Percentiles rank a stretch among this genome's conserved stretches.
These are phyloP conservation scores for Carapus acus DNA, from an alignment of 2,797 vertebrate species.

Conservation along the genomic window DNA sequence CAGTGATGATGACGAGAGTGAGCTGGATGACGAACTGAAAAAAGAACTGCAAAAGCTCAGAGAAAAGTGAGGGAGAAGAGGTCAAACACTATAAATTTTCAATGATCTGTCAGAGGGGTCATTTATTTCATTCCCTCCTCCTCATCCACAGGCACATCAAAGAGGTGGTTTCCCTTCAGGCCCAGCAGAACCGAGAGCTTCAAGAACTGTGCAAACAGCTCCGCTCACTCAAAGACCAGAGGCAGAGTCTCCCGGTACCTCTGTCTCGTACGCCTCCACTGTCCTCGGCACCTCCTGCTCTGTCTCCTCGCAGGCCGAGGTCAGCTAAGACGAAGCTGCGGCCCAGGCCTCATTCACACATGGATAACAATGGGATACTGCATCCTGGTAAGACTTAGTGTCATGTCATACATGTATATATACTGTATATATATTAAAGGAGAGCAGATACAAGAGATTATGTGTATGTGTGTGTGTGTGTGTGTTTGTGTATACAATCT, in stretches of 20 bases:
- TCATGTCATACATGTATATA: no score
- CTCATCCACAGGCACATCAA: constrained; percentile 80
- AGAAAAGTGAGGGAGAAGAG: constrained; percentile 78
- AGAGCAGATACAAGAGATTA: no score
- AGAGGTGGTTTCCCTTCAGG: constrained; percentile 86
- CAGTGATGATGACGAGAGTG: constrained; percentile 84
- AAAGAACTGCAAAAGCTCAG: constrained; percentile 82
- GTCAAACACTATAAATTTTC: not conserved
- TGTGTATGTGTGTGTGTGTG: no score
- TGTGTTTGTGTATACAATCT: not conserved
- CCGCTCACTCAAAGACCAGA: constrained; percentile 76
- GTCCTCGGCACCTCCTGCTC: constrained; percentile 57
- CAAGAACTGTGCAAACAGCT: constrained; percentile 85
- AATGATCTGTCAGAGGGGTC: not conserved
- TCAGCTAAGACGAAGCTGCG: constrained; percentile 80
- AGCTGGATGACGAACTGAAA: constrained; percentile 84
- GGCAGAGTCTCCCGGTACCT: constrained; percentile 68
- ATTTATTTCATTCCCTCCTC: not conserved
- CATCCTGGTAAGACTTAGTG: constrained; percentile 62
- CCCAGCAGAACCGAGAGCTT: constrained; percentile 85
- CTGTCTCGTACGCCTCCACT: constrained; percentile 64
- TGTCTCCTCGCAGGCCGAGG: constrained; percentile 81
- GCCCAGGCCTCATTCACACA: constrained; percentile 78
- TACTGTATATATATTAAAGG: no score
- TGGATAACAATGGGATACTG: constrained; percentile 78